A percentile compares a stretch with the other conserved stretches of the same genome.
phyloP scores from a whole-genome alignment of 92 coral and sea anemone genomes.

The Parazoanthus swiftii region DNA sequence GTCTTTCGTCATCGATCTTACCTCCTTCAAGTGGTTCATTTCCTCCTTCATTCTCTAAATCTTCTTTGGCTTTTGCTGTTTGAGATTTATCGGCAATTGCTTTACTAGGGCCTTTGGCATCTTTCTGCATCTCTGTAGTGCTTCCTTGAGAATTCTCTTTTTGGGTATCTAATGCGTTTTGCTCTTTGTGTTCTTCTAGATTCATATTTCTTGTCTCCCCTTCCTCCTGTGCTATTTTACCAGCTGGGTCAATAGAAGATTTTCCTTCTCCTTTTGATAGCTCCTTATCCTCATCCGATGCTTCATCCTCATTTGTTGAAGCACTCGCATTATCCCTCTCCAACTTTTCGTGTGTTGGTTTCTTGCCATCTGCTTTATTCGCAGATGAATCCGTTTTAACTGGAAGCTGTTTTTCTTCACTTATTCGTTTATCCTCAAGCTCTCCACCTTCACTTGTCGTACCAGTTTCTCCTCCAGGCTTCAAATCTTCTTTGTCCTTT shows the following conservation, averaged over 20 bases:
- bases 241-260: neutral
- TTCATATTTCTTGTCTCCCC: neutral
- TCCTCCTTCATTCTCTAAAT: neutral
- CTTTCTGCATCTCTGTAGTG: neutral
- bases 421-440: neutral
- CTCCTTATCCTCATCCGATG: neutral
- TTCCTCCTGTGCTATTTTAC: neutral
- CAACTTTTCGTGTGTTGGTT: neutral
- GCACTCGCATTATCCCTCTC: neutral
- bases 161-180: too few species aligned
- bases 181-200: neutral
- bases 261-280: neutral
- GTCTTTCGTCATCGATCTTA: neutral
- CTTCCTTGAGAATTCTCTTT: too few species aligned
- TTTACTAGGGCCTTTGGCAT: neutral
- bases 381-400: neutral
- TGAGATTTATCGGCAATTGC: neutral
- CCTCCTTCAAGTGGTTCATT: neutral
- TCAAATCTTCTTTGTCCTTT: neutral
- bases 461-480: neutral
- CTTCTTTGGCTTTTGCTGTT: neutral
- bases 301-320: constrained; percentile 2
- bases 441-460: neutral
- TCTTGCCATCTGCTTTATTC: neutral
- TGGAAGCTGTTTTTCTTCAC: neutral